phyloP scores from a whole-genome alignment of 2,888 invertebrate species.

The Lamellibrachia columna region DNA sequence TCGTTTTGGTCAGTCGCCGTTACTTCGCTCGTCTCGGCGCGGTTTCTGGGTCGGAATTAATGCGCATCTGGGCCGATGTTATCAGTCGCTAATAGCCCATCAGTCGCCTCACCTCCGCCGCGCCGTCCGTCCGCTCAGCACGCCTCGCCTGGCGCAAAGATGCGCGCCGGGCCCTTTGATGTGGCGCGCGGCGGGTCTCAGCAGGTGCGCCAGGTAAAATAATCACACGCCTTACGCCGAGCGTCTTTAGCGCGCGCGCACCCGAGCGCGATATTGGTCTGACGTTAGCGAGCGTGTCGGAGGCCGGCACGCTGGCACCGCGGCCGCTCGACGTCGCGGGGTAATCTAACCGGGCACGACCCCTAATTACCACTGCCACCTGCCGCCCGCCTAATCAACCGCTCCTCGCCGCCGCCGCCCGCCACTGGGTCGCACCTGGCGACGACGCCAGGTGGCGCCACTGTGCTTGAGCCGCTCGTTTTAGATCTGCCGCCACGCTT shows the following conservation, averaged over 20 bases:
- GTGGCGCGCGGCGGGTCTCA: background rate
- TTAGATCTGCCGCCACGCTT: no score
- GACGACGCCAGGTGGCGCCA: background rate
- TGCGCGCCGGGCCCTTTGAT: background rate
- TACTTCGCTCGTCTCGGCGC: background rate
- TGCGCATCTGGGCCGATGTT: background rate
- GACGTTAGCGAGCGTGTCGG: slow-evolving; percentile 1
- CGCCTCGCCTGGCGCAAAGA: background rate
- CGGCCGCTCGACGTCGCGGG: background rate
- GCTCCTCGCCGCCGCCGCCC: background rate
- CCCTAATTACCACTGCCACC: background rate
- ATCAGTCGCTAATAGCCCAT: slow-evolving; percentile 3
- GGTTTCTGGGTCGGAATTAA: slow-evolving; percentile 16
- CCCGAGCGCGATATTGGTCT: slow-evolving; percentile 11
- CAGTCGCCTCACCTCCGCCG: slow-evolving; percentile 16
- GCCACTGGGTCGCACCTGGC: background rate
- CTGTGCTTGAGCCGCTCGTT: background rate
- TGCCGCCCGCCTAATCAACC: slow-evolving; percentile 11
- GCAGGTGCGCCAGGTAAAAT: slow-evolving; percentile 16
- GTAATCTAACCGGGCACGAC: background rate
- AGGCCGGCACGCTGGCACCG: background rate
- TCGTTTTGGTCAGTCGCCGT: background rate
- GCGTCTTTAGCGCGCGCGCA: slow-evolving; percentile 16
- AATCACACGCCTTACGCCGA: background rate
- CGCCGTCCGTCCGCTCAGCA: background rate